Evolutionary conservation across 1,140 invertebrate species (phyloP), one percentile per base, ranked within the genome.

Genomic region (Tetramorium simillimum): DNA sequence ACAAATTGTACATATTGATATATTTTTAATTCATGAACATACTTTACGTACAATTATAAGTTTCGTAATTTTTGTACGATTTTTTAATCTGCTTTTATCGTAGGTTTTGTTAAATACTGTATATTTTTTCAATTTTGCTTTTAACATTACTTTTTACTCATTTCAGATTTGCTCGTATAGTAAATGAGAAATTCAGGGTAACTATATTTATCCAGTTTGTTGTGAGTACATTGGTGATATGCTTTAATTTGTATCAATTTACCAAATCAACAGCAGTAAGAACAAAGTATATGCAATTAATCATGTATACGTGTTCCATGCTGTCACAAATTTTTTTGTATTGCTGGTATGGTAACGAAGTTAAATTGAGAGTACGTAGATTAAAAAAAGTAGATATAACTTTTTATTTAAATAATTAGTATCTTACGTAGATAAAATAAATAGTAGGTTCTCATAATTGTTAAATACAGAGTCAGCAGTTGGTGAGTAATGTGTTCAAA

Each of bases 281-380:
- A 72, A 95, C 94, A 16, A 95, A 84, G 10, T 91, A 88, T 37
- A 10, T 89, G 18, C 75, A 85, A 10, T 67, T 91, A 16, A 70
- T 92, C 24, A 2, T 92, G 1, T 93, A 89, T 43, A 51, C 89
- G 16, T 51, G 53, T 43, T 91, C 81, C n/a, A 86, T 90, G 73
- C 60, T 86, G 18, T 28, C 88, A 3, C 91, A 96, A 76, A 92
- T 96, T 4, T 95, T 95, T 49, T 89, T 96, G 0, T 96, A 96
- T 78, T 96, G 96, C 87, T 96, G 96, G 96, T 96, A 95, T 84
- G 96, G 96, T 1, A 95, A 95, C 87, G 95, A 96, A 89, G 93
- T 96, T 0, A 96, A 86, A 62, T 12, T 89, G 5, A 89, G 60
- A 77, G 88, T 89, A 86, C 9, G 60, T 65, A 21, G 0, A 7